Base-by-base conservation (phyloP, 35 echinoderm and acorn worm species). In the Amphiura filiformis region DNA sequence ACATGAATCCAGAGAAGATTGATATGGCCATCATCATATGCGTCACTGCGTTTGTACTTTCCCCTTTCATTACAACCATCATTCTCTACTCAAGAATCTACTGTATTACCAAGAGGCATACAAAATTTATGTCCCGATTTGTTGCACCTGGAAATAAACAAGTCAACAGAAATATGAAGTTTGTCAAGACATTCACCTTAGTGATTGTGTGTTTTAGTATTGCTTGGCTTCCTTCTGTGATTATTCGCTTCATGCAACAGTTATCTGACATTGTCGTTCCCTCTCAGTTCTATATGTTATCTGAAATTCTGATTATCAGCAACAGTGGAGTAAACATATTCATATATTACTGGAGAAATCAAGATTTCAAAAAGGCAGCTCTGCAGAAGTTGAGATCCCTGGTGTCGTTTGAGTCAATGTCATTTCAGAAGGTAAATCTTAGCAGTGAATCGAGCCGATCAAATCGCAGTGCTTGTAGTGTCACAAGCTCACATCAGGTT, bases 301-400 rank as follows among this genome's bases (percentile, higher is more conserved):
- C 49, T 34, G 61, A 35, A 37, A 0, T 18, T 32, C 14, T 85
- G 12, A 23, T 75, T 32, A 0, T 31, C 13, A 35, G n/a, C 56
- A 85, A 85, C 33, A 64, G 83, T 65, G 56, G 83, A 35, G 26
- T 85, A 3, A 85, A 85, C 65, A 20, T 56, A 34, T 37, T 85
- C 37, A 75, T 85, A 34, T 85, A 85, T 56, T 85, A 85, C 37
- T 61, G 44, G 49, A 34, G 83, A 26, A 85, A 64, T 23, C 64
- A 30, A 28, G 56, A 65, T 12, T 61, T 85, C 35, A 61, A 36
- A 28, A 56, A 85, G 31, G 56, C 49, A 11, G 32, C 64, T 32
- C 28, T 34, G 35, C 15, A 85, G 13, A 9, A 49, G 37, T n/a
- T 5, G 49, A 32, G 23, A 31, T 13, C 39, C 41, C 5, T 47